A percentile compares a stretch with the other conserved stretches of the same genome.
Evolutionary conservation across 2,113 vertebrate species (phyloP).

Genomic region (Mesoclemmys tuberculata): DNA sequence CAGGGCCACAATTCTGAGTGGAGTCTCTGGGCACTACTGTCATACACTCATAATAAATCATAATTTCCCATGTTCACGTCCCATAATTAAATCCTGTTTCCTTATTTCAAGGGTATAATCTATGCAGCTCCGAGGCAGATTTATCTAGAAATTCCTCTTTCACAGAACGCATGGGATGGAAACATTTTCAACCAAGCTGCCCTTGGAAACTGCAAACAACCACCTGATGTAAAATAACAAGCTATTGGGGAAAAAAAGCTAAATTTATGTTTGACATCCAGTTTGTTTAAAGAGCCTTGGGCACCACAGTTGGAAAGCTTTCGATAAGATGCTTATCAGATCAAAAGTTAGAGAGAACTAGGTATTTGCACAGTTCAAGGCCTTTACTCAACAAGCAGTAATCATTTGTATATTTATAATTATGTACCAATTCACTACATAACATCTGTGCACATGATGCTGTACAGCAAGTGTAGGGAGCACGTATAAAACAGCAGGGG

Average conservation of each 20-base stretch:
- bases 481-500: slow-evolving; percentile 34
- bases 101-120: not conserved
- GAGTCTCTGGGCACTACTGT: not conserved
- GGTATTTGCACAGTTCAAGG: slow-evolving; percentile 2
- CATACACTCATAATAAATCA: not conserved
- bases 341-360: slow-evolving; percentile 31
- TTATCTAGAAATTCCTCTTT: slow-evolving; percentile 35
- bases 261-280: slow-evolving; percentile 15
- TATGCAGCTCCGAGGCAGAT: slow-evolving; percentile 2
- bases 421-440: slow-evolving; percentile 15
- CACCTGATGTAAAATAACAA: slow-evolving; percentile 9
- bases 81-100: not conserved
- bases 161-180: not conserved
- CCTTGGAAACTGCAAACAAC: not conserved
- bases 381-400: not conserved
- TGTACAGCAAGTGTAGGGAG: slow-evolving; percentile 25
- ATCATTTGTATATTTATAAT: not conserved
- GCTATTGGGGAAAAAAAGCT: not conserved
- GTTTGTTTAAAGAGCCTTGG: slow-evolving; percentile 65
- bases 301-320: slow-evolving; percentile 35
- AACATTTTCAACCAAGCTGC: slow-evolving; percentile 47
- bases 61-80: not conserved
- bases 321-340: slow-evolving; percentile 42
- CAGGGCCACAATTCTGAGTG: not conserved
- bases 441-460: slow-evolving; percentile 14